Evolutionary conservation across 2,113 vertebrate genomes (phyloP).

Genomic region (Clarias macrocephalus): DNA sequence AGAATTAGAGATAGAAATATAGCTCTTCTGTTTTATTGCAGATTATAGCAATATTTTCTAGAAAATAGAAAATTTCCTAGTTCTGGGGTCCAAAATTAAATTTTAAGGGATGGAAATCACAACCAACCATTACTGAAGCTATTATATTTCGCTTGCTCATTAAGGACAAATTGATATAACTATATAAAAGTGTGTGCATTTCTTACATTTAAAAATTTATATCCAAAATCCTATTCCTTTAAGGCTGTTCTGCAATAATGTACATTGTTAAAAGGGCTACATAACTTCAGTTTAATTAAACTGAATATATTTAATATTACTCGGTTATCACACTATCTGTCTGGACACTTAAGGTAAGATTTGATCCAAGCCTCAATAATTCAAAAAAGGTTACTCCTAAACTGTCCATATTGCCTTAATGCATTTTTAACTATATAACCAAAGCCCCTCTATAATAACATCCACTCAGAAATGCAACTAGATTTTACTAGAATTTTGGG

Average conservation of each 20-base stretch:
- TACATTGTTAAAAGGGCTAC: no score
- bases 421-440: not conserved
- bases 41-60: not conserved
- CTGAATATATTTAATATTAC: no score
- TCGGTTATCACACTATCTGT: not conserved
- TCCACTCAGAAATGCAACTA: not conserved
- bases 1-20: conserved; percentile 18
- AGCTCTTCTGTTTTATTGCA: not conserved
- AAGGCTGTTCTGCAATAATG: no score
- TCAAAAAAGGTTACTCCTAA: not conserved
- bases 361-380: not conserved
- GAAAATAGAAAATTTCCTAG: no score
- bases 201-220: no score
- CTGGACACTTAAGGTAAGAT: not conserved
- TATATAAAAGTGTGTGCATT: no score
- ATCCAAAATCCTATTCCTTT: no score
- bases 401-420: not conserved
- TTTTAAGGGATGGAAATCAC: not conserved
- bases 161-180: no score
- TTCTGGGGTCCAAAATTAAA: not conserved
- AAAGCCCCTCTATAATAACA: not conserved
- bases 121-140: not conserved
- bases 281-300: no score
- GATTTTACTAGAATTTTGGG: not conserved
- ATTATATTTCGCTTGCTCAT: not conserved